Conservation (phyloP, 2,797 vertebrate genomes). For the Hafferia zeledoni region DNA sequence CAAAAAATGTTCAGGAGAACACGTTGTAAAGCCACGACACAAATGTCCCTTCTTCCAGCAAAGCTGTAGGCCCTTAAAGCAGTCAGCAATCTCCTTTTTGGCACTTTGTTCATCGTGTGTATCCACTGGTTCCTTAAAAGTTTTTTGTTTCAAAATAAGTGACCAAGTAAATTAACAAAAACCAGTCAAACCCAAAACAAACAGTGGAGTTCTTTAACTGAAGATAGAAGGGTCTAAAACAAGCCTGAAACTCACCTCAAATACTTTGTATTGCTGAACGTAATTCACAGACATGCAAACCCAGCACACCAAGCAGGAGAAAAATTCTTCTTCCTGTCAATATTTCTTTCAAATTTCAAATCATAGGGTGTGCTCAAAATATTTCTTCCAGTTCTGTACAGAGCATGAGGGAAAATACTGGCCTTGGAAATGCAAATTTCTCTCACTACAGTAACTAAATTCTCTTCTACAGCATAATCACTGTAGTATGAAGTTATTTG, state of each 20-base stretch:
- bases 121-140: background rate
- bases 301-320: background rate
- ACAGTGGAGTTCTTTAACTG: background rate
- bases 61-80: background rate
- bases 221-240: background rate
- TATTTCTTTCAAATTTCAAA: slow-evolving; percentile 52
- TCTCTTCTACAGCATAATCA: background rate
- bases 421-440: background rate
- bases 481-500: background rate
- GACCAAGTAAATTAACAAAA: background rate
- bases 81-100: background rate
- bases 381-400: slow-evolving; percentile 9
- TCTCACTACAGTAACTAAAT: background rate
- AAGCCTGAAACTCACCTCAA: background rate
- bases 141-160: background rate
- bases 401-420: background rate
- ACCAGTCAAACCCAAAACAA: background rate
- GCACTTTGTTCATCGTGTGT: background rate
- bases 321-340: slow-evolving; percentile 11
- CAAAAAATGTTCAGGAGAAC: background rate
- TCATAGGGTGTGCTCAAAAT: background rate
- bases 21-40: background rate
- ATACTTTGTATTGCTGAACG: background rate
- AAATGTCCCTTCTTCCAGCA: background rate
- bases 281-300: slow-evolving; percentile 10